phyloP scores from a whole-genome alignment of 2,797 vertebrate species.

The Holocentrus rufus region DNA sequence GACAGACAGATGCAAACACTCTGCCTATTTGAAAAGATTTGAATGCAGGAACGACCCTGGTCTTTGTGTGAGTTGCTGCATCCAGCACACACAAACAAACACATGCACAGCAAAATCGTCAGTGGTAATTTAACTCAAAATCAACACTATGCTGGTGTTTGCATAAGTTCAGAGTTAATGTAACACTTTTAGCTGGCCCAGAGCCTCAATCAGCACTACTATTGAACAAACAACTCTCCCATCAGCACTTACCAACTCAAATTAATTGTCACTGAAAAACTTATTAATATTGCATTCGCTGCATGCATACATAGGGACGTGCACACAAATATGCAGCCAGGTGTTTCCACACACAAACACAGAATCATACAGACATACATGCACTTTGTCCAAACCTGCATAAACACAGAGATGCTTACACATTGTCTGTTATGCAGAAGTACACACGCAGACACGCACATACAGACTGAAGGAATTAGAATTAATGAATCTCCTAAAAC shows the following conservation, averaged over 20 bases:
- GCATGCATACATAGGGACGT: not conserved
- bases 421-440: too few species aligned
- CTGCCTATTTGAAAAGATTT: too few species aligned
- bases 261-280: not conserved
- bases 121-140: too few species aligned
- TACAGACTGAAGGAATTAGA: constrained; percentile 3
- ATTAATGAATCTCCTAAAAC: constrained; percentile 4
- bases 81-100: too few species aligned
- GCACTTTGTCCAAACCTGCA: not conserved
- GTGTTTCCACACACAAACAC: not conserved
- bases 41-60: too few species aligned
- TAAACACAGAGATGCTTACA: not conserved
- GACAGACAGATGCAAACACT: too few species aligned
- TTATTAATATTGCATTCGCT: not conserved
- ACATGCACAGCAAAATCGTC: too few species aligned
- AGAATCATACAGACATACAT: not conserved
- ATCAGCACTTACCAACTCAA: not conserved
- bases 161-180: too few species aligned
- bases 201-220: not conserved
- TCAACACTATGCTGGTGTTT: too few species aligned
- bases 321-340: not conserved
- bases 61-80: too few species aligned
- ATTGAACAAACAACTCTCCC: not conserved
- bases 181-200: not conserved
- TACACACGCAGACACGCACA: not conserved